Evolutionary conservation across 2,888 invertebrate genomes (phyloP), one percentile per base, ranked within the genome.

Genomic region (Nemurella pictetii): DNA sequence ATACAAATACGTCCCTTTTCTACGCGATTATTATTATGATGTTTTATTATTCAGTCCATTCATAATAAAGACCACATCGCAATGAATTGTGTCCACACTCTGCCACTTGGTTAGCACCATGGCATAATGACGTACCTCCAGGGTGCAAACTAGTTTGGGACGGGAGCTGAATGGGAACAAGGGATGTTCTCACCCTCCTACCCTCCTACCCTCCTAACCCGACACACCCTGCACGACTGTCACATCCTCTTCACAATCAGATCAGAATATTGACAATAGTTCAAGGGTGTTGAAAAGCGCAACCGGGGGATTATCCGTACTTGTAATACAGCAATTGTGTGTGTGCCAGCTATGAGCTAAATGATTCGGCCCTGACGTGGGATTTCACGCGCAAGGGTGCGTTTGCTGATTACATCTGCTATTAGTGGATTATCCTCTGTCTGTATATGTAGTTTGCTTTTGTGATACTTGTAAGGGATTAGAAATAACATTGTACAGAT

Each of bases 1-100:
- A 55, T 55, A 55, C 55, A 55, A 55, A 55, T 20, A 55, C 55
- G 55, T 55, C 55, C 55, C 55, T 55, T 55, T 55, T 55, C 55
- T 55, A 55, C 55, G 55, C 55, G 55, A 75, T 75, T 75, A 75
- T 78, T 27, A 78, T 78, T 78, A 78, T 30, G 28, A 78, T 29
- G 78, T 78, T 78, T 78, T 78, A 78, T 78, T 78, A 55, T 55
- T 12, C 29, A 9, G 20, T 7, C 78, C 78, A 78, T 78, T 78
- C 28, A 78, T 29, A 29, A 78, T 30, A 78, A 78, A 78, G 78
- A 78, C 78, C 78, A 78, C 78, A 78, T 78, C 78, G 78, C 78
- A 78, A 78, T 78, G 29, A 78, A 78, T 29, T 78, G 78, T 75
- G 75, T 75, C 75, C 29, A 75, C 29, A 75, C 29, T 75, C 27